Evolutionary conservation across 2,797 vertebrate genomes (phyloP).

Genomic region (Silurus lanzhouensis): DNA sequence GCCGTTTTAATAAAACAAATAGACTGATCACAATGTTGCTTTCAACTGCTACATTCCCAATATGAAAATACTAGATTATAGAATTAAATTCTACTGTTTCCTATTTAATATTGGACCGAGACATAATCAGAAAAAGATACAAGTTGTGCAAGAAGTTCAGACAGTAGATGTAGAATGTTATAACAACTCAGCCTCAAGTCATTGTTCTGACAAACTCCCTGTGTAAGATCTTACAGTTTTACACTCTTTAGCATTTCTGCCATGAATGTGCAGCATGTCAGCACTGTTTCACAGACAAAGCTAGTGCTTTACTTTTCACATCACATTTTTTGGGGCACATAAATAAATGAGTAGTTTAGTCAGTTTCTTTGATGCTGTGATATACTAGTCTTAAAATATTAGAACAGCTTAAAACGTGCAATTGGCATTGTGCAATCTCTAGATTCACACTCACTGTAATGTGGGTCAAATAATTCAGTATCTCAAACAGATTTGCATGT

Average conservation of each 20-base stretch:
- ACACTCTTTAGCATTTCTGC: not conserved
- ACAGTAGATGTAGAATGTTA: constrained; percentile 9
- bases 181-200: not conserved
- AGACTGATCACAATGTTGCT: not conserved
- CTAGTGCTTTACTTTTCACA: not conserved
- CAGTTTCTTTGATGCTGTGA: not conserved
- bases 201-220: not conserved
- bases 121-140: not conserved
- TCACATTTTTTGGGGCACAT: not conserved
- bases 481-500: no score
- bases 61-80: not conserved
- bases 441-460: no score
- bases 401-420: not conserved
- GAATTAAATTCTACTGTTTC: not conserved
- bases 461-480: no score
- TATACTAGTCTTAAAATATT: not conserved
- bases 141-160: not conserved
- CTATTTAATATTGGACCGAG: not conserved
- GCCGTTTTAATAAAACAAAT: not conserved
- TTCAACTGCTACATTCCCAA: not conserved
- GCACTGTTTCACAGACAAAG: not conserved
- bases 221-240: not conserved
- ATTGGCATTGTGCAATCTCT: no score
- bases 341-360: not conserved
- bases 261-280: not conserved